These are phyloP conservation scores for Drosophila nigricruria DNA, from an alignment of 2,888 invertebrate species.

Conservation along the genomic window DNA sequence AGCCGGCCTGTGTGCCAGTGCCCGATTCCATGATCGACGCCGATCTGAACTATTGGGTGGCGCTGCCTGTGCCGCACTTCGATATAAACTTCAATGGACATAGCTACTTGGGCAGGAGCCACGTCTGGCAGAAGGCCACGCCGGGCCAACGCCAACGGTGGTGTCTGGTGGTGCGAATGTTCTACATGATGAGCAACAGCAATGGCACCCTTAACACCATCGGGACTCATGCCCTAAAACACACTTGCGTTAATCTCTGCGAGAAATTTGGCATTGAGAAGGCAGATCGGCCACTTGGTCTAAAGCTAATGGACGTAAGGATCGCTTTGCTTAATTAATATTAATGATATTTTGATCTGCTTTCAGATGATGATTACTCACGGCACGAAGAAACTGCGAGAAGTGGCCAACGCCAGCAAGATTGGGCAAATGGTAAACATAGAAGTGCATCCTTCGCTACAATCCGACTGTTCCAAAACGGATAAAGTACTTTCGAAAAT, in stretches of 20 bases:
- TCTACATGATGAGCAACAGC: conserved; percentile 14
- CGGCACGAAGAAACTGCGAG: conserved; percentile 15
- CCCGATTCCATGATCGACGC: conserved; percentile 3
- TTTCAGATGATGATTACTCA: conserved; percentile 33
- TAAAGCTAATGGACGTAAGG: conserved; percentile 16
- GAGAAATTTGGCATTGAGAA: conserved; percentile 20
- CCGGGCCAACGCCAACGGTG: conserved; percentile 12
- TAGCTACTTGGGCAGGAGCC: conserved; percentile 24
- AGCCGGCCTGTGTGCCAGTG: conserved; percentile 9
- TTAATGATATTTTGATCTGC: too few relatives aligned
- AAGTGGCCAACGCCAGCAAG: neutral
- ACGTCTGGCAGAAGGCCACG: conserved; percentile 29
- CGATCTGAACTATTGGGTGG: conserved; percentile 28
- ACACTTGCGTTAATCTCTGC: conserved; percentile 30
- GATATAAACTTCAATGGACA: conserved; percentile 19
- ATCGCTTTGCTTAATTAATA: neutral
- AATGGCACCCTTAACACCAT: conserved; percentile 26
- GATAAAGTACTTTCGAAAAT: conserved; percentile 12
- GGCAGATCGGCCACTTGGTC: conserved; percentile 8
- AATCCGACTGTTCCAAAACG: conserved; percentile 18
- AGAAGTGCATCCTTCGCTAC: conserved; percentile 10
- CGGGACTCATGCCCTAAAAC: conserved; percentile 28
- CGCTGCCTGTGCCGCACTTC: conserved; percentile 27
- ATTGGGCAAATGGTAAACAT: conserved; percentile 17
- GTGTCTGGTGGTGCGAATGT: conserved; percentile 21